phyloP scores from a whole-genome alignment of 2,113 vertebrate species.

The Chaetura pelagica region DNA sequence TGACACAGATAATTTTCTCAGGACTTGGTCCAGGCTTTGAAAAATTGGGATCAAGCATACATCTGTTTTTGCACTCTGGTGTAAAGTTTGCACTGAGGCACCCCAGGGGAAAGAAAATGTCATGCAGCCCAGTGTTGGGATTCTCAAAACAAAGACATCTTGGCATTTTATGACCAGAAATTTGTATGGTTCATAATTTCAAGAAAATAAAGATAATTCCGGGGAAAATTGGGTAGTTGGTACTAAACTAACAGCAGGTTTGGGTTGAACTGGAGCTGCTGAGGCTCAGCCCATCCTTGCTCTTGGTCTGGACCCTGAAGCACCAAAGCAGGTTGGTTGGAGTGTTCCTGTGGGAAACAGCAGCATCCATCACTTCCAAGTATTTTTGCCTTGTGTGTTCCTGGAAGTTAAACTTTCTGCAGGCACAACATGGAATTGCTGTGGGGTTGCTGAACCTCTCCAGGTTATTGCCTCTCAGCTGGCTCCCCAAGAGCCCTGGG shows the following conservation, averaged over 20 bases:
- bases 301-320: not conserved
- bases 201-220: not conserved
- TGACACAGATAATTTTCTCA: not conserved
- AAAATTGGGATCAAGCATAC: not conserved
- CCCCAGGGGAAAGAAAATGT: no score
- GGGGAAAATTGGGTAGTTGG: not conserved
- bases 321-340: not conserved
- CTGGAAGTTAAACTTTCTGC: not conserved
- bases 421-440: accelerated
- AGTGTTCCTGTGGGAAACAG: not conserved
- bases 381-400: not conserved
- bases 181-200: not conserved
- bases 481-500: not conserved
- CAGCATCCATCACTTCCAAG: not conserved
- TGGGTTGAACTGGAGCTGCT: not conserved
- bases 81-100: not conserved
- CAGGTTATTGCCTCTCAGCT: not conserved
- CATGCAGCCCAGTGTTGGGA: not conserved
- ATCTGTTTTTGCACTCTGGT: not conserved
- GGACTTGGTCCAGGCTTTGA: not conserved
- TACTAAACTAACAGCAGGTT: not conserved
- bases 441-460: not conserved
- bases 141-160: not conserved
- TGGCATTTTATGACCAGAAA: accelerated
- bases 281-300: not conserved